Percentiles rank a stretch among this genome's conserved stretches.
phyloP scores from a whole-genome alignment of 2,797 vertebrate genomes.

The Toxotes lorentzi region DNA sequence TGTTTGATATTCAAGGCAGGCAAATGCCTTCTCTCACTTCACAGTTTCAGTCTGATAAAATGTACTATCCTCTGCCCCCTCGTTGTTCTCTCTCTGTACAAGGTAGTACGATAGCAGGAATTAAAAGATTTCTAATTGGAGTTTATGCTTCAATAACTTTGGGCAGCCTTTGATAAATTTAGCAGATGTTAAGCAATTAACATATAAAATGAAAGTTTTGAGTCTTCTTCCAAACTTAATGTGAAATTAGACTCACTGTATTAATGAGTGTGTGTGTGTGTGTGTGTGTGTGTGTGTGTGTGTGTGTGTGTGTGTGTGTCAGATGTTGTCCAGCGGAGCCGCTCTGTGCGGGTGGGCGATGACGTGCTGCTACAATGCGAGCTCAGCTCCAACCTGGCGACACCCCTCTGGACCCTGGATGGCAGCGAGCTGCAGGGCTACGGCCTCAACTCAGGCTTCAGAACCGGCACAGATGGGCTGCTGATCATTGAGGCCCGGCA shows the following conservation, averaged over 20 bases:
- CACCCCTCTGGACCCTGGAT: conserved; percentile 90
- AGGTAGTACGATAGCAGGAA: conserved; percentile 33
- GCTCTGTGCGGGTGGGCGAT: conserved; percentile 90
- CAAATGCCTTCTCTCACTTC: conserved; percentile 64
- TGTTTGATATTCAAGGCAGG: conserved; percentile 80
- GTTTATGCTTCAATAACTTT: conserved; percentile 39
- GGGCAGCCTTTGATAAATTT: conserved; percentile 23
- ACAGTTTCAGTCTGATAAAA: conserved; percentile 67
- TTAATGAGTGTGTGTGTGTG: too few species aligned
- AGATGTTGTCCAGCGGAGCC: conserved; percentile 79
- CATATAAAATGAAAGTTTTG: conserved; percentile 19
- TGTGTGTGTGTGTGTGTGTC: conserved; percentile 33
- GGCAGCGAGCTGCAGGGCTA: conserved; percentile 81
- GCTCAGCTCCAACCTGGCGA: conserved; percentile 94
- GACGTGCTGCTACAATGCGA: conserved; percentile 95
- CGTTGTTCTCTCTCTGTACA: conserved; percentile 25
- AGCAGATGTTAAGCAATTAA: conserved; percentile 26
- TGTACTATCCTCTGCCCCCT: conserved; percentile 49
- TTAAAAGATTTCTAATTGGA: conserved; percentile 40
- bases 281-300: conserved; percentile 8
- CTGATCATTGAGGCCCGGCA: conserved; percentile 89
- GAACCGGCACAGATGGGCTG: conserved; percentile 91
- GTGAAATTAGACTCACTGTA: background rate
- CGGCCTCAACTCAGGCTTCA: conserved; percentile 85
- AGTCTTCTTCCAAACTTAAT: background rate